Evolutionary conservation across 2,113 vertebrate species (phyloP).

Genomic region (Oncorhynchus mykiss): DNA sequence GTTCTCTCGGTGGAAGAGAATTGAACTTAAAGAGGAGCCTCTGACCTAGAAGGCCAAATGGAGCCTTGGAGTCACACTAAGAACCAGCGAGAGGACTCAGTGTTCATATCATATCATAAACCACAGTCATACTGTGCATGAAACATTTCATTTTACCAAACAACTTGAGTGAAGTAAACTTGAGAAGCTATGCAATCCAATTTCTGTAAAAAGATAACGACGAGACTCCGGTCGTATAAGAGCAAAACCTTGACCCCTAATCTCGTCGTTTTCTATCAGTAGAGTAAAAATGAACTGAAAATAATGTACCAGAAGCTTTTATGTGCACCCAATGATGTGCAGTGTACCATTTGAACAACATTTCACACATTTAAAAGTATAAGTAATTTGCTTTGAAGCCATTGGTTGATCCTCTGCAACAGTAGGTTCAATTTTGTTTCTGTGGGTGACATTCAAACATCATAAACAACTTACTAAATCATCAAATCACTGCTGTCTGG

Average conservation of each 20-base stretch:
- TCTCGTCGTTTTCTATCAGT: constrained; percentile 40
- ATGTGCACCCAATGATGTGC: no score
- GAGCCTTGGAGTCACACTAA: no score
- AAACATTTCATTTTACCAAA: not conserved
- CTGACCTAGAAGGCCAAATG: no score
- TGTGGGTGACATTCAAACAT: constrained; percentile 12
- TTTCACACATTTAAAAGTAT: not conserved
- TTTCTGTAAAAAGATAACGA: constrained; percentile 44
- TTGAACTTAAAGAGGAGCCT: no score
- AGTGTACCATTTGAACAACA: not conserved
- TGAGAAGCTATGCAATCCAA: constrained; percentile 46
- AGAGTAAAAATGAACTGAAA: constrained; percentile 23
- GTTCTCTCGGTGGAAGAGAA: no score
- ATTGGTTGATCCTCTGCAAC: not conserved
- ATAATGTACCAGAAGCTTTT: no score
- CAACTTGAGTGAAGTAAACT: not conserved
- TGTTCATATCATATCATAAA: no score
- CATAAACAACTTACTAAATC: constrained; percentile 26
- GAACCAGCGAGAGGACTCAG: no score
- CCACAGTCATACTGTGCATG: no score
- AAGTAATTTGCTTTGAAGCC: no score
- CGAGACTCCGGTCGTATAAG: constrained; percentile 31
- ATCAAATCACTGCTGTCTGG: constrained; percentile 34
- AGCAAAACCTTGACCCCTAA: constrained; percentile 42
- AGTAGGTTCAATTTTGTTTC: constrained; percentile 16